A percentile compares a stretch with the other conserved stretches of the same genome.
Conservation (phyloP, 2,113 vertebrate species). For the Gambusia affinis region DNA sequence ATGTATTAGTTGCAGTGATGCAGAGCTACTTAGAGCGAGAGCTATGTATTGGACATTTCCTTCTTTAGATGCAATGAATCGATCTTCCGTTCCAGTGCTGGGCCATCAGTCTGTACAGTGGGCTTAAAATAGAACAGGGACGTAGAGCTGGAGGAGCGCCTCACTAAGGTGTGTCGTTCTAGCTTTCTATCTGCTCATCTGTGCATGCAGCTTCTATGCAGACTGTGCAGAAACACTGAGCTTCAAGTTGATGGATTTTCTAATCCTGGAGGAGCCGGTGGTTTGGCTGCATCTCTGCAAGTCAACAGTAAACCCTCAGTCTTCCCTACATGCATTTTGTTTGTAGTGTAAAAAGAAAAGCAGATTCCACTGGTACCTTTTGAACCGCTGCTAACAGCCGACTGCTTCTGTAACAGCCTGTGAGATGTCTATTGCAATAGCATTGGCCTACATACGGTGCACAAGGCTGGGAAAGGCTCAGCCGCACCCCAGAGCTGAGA, state of each 20-base stretch:
- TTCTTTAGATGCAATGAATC: constrained; percentile 79
- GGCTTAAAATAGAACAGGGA: constrained; percentile 77
- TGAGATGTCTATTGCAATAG: constrained; percentile 65
- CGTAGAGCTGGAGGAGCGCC: constrained; percentile 61
- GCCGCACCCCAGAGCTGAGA: constrained; percentile 74
- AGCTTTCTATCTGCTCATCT: constrained; percentile 41
- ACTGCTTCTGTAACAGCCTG: constrained; percentile 64
- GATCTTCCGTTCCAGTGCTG: constrained; percentile 69
- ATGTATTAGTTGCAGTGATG: constrained; percentile 61
- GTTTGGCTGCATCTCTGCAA: constrained; percentile 16
- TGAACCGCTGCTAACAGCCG: constrained; percentile 42
- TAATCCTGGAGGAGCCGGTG: constrained; percentile 7
- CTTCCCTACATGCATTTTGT: constrained; percentile 17
- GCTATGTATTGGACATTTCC: constrained; percentile 70
- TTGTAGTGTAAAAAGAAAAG: constrained; percentile 32
- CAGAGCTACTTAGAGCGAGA: constrained; percentile 61
- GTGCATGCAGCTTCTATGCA: constrained; percentile 32
- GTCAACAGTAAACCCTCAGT: constrained; percentile 54
- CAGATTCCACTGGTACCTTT: constrained; percentile 59
- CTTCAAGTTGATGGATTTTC: constrained; percentile 43
- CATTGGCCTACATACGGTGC: constrained; percentile 73
- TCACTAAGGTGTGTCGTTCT: constrained; percentile 64
- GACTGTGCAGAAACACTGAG: constrained; percentile 21
- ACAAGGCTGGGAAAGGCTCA: constrained; percentile 65
- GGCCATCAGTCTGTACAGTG: constrained; percentile 64